Evolutionary conservation across 2,113 vertebrate species (phyloP), one percentile per base, ranked within the genome.

Genomic region (Gopherus flavomarginatus): DNA sequence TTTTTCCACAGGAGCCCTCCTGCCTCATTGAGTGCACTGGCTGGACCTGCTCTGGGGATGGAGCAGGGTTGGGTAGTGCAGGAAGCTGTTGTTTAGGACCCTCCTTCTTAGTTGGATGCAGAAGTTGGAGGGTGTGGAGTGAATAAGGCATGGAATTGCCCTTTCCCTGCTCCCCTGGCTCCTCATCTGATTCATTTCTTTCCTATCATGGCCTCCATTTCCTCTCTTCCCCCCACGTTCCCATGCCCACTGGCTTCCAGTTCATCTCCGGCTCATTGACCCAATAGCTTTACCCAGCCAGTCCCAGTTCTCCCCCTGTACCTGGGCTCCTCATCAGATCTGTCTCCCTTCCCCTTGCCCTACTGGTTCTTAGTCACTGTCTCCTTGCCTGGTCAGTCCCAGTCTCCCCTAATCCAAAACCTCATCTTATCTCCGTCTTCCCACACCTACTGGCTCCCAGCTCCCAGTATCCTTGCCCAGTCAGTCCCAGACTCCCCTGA

Each of bases 151-250:
- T 22, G n/a, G 65, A 72, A 38, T 2, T 78, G 24, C 75, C 12
- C 12, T 47, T 47, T 81, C 35, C 31, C 31, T 53, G 29, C 52
- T 29, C 79, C 42, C n/a, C 17, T 10, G 8, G 42, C 26, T 31
- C 80, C 27, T 35, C 83, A 92, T 65, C 69, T 88, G 52, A 10
- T 57, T 47, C 84, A 47, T 4, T 24, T 6, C 2, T 22, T 19
- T 94, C 11, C 11, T 0, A 0, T 16, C 17, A 27, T 0, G 1
- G 26, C 78, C 78, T 50, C 49, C 26, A 17, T 50, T 80, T 44
- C 75, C 17, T 80, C 29, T 27, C 78, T 26, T 29, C 24, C 12
- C 75, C 1, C 8, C 24, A 72, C n/a, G 38, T 38, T 72, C 65
- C 19, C 65, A 72, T 38, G 17, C 17, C n/a, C 65, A 38, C 31